Evolutionary conservation across 2,888 invertebrate species (phyloP), one percentile per base, ranked within the genome.

Genomic region (Argynnis bischoffii): DNA sequence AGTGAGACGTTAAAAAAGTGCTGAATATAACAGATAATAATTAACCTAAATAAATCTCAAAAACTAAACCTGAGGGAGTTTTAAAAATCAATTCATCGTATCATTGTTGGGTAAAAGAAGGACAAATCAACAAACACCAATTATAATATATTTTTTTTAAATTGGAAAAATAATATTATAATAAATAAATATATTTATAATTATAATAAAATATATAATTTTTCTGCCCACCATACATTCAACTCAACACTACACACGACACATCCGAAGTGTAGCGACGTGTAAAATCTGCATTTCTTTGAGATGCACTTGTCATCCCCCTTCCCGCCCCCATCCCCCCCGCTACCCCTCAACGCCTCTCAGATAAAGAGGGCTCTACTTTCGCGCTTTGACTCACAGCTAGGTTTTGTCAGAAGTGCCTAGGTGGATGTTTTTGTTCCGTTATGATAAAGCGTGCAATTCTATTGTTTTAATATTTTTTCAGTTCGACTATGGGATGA

Each of bases 261-360:
- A 84, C 88, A 80, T 86, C 86, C 88, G 84, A 89, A 88, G 90
- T 88, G 91, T 88, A 91, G 91, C 92, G 90, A 91, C 92, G 92
- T 92, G 92, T 92, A 92, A 92, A 92, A 92, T 92, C 92, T 92
- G 92, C 92, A 92, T 92, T 92, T 92, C 92, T 92, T 92, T 92
- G 92, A 92, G 92, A 91, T 92, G 92, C 92, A 92, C 92, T 92
- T 92, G 92, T 90, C 84, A 82, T 81, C 73, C 75, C 72, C 72
- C 72, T 74, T 67, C 65, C 76, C 73, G 75, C 71, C 69, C 72
- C 73, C 70, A 78, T 69, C 63, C 77, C 74, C 35, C 50, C 50
- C 35, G 72, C 15, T 6, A 6, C 35, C 74, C 77, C 79, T 81
- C 79, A 79, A 82, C 86, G 84, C 85, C 88, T 88, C 89, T 89